Conservation (phyloP, 2,113 vertebrate species). For the Daboia siamensis region DNA sequence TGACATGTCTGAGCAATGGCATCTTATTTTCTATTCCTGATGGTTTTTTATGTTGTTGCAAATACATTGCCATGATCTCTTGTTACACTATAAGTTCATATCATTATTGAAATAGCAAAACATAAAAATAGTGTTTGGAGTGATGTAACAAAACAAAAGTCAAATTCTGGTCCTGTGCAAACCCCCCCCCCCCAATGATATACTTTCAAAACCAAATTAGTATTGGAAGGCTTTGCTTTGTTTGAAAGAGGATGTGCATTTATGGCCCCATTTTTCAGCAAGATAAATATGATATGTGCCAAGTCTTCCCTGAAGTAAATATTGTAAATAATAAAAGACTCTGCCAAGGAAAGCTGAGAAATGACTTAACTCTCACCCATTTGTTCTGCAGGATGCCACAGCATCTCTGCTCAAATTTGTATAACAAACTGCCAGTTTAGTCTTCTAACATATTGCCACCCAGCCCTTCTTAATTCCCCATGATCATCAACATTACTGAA, state of each 20-base stretch:
- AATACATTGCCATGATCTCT: not conserved
- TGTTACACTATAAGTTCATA: constrained; percentile 28
- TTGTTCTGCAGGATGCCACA: constrained; percentile 71
- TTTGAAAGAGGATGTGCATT: constrained; percentile 84
- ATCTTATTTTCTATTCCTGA: not conserved
- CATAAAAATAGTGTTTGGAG: constrained; percentile 82
- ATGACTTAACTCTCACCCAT: constrained; percentile 83
- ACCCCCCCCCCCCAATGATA: constrained; percentile 77
- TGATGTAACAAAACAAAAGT: constrained; percentile 91
- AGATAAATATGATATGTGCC: constrained; percentile 81
- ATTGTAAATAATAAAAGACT: constrained; percentile 85
- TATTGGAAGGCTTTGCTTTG: constrained; percentile 83
- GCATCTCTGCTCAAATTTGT: constrained; percentile 67
- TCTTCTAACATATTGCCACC: constrained; percentile 64
- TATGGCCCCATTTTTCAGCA: constrained; percentile 80
- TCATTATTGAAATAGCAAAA: constrained; percentile 73
- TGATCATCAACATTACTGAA: constrained; percentile 51
- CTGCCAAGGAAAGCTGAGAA: constrained; percentile 85
- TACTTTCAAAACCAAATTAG: constrained; percentile 95
- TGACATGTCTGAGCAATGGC: too few relatives aligned
- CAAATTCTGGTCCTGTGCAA: constrained; percentile 80
- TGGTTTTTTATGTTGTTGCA: not conserved
- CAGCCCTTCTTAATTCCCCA: constrained; percentile 60
- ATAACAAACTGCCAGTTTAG: constrained; percentile 73
- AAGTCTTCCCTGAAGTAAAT: constrained; percentile 83